Conservation (phyloP, 2,888 invertebrate genomes). For the Leucophenga montana region DNA sequence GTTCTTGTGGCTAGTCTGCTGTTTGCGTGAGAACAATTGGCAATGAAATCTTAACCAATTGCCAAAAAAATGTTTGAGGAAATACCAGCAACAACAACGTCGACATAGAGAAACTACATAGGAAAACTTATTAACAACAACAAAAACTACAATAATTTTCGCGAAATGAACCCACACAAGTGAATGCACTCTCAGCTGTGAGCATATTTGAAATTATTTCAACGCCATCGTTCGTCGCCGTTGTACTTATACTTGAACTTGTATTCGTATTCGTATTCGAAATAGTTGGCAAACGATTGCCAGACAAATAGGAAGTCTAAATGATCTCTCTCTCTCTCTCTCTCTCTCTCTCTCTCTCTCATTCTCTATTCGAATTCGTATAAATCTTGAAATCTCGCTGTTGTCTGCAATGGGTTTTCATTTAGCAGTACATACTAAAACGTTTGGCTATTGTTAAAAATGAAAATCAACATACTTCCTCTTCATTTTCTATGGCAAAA, state of each 20-base stretch:
- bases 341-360: no score
- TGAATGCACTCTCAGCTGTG: conserved; percentile 23
- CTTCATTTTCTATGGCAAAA: conserved; percentile 3
- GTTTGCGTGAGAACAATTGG: conserved; percentile 11
- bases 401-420: neutral
- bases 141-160: neutral
- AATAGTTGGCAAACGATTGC: conserved; percentile 15
- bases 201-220: neutral
- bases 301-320: conserved; percentile 6
- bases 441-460: neutral
- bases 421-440: neutral
- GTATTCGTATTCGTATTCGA: conserved; percentile 7
- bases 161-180: conserved; percentile 11
- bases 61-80: conserved; percentile 11
- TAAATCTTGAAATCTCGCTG: no score
- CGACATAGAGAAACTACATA: neutral
- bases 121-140: neutral
- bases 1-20: neutral
- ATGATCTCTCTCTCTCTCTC: neutral
- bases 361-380: neutral
- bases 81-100: conserved; percentile 6
- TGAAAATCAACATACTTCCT: conserved; percentile 2
- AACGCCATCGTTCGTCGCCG: neutral
- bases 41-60: conserved; percentile 8
- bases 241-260: conserved; percentile 16